Conservation (phyloP, 35 echinoderm and acorn worm species). For the Holothuria glaberrima region DNA sequence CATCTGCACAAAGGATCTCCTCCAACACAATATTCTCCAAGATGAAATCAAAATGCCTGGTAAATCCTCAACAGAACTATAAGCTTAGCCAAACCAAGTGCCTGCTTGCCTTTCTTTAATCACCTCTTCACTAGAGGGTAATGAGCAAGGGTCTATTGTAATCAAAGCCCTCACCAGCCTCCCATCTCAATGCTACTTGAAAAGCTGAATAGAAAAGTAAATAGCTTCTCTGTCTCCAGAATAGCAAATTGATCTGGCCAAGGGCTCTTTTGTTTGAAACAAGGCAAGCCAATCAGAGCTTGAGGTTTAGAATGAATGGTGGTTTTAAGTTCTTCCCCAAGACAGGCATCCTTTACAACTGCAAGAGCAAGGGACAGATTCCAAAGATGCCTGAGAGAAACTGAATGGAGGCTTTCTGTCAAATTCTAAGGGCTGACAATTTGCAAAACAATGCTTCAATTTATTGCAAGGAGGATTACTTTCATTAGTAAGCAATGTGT, state of each 20-base stretch:
- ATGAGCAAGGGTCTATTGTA: conserved; percentile 17
- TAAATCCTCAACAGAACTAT: too few species aligned
- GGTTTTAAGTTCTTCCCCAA: conserved; percentile 24
- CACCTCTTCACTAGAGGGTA: conserved; percentile 41
- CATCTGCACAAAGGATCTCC: too few species aligned
- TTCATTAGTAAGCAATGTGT: too few species aligned
- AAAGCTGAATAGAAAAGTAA: conserved; percentile 37
- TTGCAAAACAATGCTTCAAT: conserved; percentile 4
- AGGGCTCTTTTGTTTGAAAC: conserved; percentile 35
- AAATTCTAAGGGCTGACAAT: background rate
- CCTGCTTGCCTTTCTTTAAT: conserved; percentile 8
- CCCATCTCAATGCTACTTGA: background rate
- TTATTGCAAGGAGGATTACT: background rate
- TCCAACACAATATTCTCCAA: too few species aligned
- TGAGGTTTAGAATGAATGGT: conserved; percentile 7
- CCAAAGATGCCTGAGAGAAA: conserved; percentile 13
- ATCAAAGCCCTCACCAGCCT: conserved; percentile 21
- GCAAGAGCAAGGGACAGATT: background rate
- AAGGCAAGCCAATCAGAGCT: conserved; percentile 42
- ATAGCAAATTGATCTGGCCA: conserved; percentile 11
- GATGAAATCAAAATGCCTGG: too few species aligned
- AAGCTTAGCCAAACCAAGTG: too few species aligned
- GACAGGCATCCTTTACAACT: conserved; percentile 16
- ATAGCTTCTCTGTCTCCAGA: conserved; percentile 35
- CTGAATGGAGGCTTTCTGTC: background rate